phyloP scores from a whole-genome alignment of 2,113 vertebrate species.

The Apistogramma diplotaenia region DNA sequence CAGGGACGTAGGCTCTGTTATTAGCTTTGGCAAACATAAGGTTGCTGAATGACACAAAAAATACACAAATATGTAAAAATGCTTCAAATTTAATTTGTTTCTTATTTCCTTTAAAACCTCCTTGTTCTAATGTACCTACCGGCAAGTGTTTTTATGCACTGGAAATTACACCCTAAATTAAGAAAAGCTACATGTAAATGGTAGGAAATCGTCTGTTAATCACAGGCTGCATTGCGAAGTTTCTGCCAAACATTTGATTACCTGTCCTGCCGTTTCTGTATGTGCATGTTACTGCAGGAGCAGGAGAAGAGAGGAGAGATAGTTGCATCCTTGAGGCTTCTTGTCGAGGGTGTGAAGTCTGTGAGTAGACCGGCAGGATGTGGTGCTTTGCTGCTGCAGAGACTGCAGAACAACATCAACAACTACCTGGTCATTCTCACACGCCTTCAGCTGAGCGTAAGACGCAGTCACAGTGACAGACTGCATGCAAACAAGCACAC shows the following conservation, averaged over 20 bases:
- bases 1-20: not conserved
- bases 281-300: slow-evolving; percentile 40
- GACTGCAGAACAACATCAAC: slow-evolving; percentile 65
- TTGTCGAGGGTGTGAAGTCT: slow-evolving; percentile 51
- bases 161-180: not conserved
- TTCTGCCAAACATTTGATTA: not conserved
- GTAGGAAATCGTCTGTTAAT: not conserved
- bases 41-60: not conserved
- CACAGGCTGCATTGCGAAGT: not conserved
- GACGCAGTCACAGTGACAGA: not conserved
- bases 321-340: slow-evolving; percentile 57
- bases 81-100: not conserved
- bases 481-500: not conserved
- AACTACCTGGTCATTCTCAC: slow-evolving; percentile 70
- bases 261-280: not conserved
- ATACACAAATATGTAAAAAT: not conserved
- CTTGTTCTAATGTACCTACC: not conserved
- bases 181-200: not conserved
- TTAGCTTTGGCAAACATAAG: not conserved
- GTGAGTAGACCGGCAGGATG: slow-evolving; percentile 51
- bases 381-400: slow-evolving; percentile 46
- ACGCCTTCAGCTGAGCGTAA: slow-evolving; percentile 64
- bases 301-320: slow-evolving; percentile 68
- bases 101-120: not conserved
- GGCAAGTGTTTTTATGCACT: not conserved